These are phyloP conservation scores for Trinectes maculatus DNA, from an alignment of 2,113 vertebrate genomes.

Conservation along the genomic window DNA sequence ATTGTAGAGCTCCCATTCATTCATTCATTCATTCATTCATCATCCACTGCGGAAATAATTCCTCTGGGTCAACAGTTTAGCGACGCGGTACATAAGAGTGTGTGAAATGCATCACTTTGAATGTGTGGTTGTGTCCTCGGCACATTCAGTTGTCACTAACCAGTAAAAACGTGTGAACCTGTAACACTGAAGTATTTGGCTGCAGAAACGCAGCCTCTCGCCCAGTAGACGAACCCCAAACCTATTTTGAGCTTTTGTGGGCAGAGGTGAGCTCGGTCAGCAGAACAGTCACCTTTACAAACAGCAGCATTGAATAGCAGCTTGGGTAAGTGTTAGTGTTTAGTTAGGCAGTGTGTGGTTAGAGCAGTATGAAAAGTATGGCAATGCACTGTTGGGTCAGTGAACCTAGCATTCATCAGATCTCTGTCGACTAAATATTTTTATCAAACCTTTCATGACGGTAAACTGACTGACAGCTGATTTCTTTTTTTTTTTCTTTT, in stretches of 20 bases:
- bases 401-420: slow-evolving; percentile 9
- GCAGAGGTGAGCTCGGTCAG: slow-evolving; percentile 9
- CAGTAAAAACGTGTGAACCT: slow-evolving; percentile 18
- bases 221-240: no score
- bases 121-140: slow-evolving; percentile 30
- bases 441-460: background rate
- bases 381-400: no score
- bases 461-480: no score
- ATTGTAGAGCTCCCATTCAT: background rate
- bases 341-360: slow-evolving; percentile 27
- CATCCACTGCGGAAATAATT: background rate
- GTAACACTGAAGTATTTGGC: no score
- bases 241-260: slow-evolving; percentile 24
- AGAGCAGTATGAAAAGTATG: no score
- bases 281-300: slow-evolving; percentile 17
- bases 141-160: slow-evolving; percentile 21
- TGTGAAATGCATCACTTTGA: slow-evolving; percentile 59
- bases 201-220: no score
- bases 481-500: no score
- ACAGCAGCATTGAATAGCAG: slow-evolving; percentile 7
- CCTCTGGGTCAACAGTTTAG: slow-evolving; percentile 3
- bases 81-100: slow-evolving; percentile 35
- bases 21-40: background rate
- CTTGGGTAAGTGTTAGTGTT: slow-evolving; percentile 49
- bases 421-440: background rate